A percentile compares a stretch with the other conserved stretches of the same genome.
These are phyloP conservation scores for Gnatocerus cornutus DNA, from an alignment of 2,888 invertebrate species.

Conservation along the genomic window DNA sequence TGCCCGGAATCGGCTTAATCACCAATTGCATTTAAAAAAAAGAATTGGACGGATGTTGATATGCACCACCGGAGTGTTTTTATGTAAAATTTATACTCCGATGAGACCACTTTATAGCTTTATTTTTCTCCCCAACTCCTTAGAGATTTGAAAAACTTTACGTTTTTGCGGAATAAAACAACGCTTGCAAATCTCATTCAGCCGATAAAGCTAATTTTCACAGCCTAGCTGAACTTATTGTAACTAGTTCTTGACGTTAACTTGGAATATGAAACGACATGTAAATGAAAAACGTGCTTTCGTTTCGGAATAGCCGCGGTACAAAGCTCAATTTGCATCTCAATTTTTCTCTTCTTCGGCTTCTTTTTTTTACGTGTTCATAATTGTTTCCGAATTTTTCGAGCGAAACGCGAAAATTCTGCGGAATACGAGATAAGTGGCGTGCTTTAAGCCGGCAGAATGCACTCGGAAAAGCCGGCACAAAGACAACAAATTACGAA, in stretches of 20 bases:
- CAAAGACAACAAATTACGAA: slow-evolving; percentile 33
- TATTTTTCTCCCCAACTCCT: not conserved
- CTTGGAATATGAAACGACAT: slow-evolving; percentile 44
- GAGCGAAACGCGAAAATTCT: slow-evolving; percentile 20
- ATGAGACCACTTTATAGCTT: slow-evolving; percentile 14
- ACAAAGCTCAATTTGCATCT: slow-evolving; percentile 44
- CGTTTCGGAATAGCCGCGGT: slow-evolving; percentile 26
- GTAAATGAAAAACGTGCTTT: slow-evolving; percentile 46
- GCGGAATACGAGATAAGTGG: slow-evolving; percentile 42
- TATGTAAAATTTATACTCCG: slow-evolving; percentile 40
- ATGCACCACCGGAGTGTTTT: slow-evolving; percentile 40
- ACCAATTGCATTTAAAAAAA: slow-evolving; percentile 27
- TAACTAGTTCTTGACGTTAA: slow-evolving; percentile 44
- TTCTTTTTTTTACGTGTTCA: slow-evolving; percentile 35
- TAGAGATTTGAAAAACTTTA: slow-evolving; percentile 21
- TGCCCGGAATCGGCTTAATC: slow-evolving; percentile 23
- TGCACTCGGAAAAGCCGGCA: slow-evolving; percentile 11
- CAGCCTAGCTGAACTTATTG: slow-evolving; percentile 43
- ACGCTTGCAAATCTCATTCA: too few relatives aligned
- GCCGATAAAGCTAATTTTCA: slow-evolving; percentile 41
- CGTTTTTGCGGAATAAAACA: too few relatives aligned
- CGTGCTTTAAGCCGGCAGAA: slow-evolving; percentile 13
- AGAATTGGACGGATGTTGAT: slow-evolving; percentile 21
- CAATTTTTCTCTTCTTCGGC: slow-evolving; percentile 30
- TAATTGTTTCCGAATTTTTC: slow-evolving; percentile 42